Evolutionary conservation across 2,113 vertebrate genomes (phyloP), one percentile per base, ranked within the genome.

Genomic region (Gobius niger): DNA sequence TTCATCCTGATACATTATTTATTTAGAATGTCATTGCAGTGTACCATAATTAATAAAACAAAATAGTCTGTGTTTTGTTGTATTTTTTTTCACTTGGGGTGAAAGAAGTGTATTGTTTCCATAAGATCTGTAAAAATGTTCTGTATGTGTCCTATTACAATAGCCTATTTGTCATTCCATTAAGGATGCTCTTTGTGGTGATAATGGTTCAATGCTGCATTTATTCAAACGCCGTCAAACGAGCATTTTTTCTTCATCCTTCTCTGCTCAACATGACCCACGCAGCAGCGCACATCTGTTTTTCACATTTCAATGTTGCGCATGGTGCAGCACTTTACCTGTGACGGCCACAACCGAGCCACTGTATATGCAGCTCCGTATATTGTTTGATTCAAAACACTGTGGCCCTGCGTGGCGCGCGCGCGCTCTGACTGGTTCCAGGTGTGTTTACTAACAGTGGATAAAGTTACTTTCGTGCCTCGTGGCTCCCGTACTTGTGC

Each of bases 211-310:
- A 3, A 34, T 34, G 24, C 24, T 34, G 24, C 1, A 34, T 34
- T 34, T 34, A 34, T 34, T 34, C 24, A 34, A 34, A 34, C 24
- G 24, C 24, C 24, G 5, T 34, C 24, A 34, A 4, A 34, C 3
- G 5, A 34, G 24, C 24, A 34, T 34, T 34, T 57, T 67, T 68
- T 60, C 54, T 47, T 68, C 65, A 40, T 50, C 59, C 47, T 9
- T 19, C 54, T 13, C 85, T 87, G 95, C 94, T 94, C 93, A 94
- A 95, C 95, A 96, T 94, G 96, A 94, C 94, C 88, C 91, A 66
- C 92, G 91, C 76, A 91, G 92, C 78, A 91, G 82, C 65, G 75
- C 89, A 94, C 96, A 96, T 96, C 95, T 98, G 95, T 92, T 91
- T 94, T 94, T 91, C 93, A 91, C 88, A 90, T 94, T 94, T 88